Conservation (phyloP, 2,113 vertebrate species). For the Notothenia rossii region DNA sequence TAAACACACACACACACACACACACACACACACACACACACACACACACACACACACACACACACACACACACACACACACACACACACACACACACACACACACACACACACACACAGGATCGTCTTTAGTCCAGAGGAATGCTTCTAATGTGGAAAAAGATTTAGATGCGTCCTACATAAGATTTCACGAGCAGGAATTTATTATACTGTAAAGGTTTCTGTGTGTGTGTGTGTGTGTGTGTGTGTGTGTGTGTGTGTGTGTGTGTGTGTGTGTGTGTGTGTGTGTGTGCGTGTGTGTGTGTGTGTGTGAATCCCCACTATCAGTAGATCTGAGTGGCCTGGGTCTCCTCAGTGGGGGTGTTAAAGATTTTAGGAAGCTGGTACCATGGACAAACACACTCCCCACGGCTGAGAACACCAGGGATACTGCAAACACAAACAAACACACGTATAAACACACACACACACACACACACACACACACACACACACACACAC, state of each 20-base stretch:
- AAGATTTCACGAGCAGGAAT: too few species aligned
- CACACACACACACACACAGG: constrained; percentile 27
- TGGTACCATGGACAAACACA: constrained; percentile 60
- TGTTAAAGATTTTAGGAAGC: constrained; percentile 54
- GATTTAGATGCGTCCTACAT: too few species aligned
- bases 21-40: not conserved
- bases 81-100: too few species aligned
- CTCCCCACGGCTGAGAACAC: constrained; percentile 31
- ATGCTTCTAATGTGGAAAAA: too few species aligned
- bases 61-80: constrained; percentile 28
- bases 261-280: not conserved
- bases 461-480: too few species aligned
- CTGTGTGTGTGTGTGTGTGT: not conserved
- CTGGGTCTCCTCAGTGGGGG: constrained; percentile 20
- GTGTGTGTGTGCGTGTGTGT: constrained; percentile 2
- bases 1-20: not conserved
- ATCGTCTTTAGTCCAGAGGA: too few species aligned
- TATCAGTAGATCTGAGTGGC: constrained; percentile 13
- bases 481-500: too few species aligned
- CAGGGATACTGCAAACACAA: constrained; percentile 11
- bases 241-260: not conserved
- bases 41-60: not conserved
- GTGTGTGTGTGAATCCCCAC: not conserved
- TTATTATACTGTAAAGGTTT: too few species aligned
- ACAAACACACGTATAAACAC: constrained; percentile 37